Evolutionary conservation across 2,888 invertebrate genomes (phyloP).

Genomic region (Aporophyla nigra): DNA sequence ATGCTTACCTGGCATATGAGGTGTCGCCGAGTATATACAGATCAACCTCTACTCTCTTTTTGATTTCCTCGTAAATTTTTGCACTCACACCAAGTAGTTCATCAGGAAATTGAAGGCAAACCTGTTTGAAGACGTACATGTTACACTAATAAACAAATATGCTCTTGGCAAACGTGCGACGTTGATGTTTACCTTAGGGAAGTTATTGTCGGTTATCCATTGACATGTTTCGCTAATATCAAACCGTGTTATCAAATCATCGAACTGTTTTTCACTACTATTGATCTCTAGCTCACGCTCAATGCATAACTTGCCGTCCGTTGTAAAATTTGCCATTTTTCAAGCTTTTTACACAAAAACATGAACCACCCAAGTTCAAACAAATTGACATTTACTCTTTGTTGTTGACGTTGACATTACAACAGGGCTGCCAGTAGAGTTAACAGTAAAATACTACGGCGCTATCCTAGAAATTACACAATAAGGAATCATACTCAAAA

Average conservation of each 20-base stretch:
- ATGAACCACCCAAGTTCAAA: not conserved
- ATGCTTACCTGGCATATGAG: constrained; percentile 94
- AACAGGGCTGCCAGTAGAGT: not conserved
- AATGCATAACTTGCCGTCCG: constrained; percentile 89
- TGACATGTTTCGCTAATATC: constrained; percentile 91
- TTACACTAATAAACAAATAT: constrained; percentile 12
- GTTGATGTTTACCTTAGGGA: constrained; percentile 90
- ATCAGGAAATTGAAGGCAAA: constrained; percentile 98
- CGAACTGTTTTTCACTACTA: constrained; percentile 65
- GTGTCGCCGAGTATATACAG: constrained; percentile 97
- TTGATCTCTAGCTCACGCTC: constrained; percentile 84
- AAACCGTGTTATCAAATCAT: constrained; percentile 87
- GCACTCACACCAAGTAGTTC: constrained; percentile 93
- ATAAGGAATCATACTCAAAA: no score
- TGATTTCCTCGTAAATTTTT: constrained; percentile 92
- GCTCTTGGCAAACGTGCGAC: constrained; percentile 2
- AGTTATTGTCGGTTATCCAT: constrained; percentile 93
- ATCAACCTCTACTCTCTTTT: constrained; percentile 85
- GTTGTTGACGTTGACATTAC: not conserved
- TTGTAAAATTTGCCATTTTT: constrained; percentile 88
- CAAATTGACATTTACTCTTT: constrained; percentile 9
- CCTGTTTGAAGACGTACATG: constrained; percentile 86
- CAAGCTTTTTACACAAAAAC: not conserved
- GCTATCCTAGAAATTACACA: no score
- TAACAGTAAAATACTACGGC: not conserved